Base-by-base conservation (phyloP, 2,888 invertebrate species). In the Sinotaia quadrata region DNA sequence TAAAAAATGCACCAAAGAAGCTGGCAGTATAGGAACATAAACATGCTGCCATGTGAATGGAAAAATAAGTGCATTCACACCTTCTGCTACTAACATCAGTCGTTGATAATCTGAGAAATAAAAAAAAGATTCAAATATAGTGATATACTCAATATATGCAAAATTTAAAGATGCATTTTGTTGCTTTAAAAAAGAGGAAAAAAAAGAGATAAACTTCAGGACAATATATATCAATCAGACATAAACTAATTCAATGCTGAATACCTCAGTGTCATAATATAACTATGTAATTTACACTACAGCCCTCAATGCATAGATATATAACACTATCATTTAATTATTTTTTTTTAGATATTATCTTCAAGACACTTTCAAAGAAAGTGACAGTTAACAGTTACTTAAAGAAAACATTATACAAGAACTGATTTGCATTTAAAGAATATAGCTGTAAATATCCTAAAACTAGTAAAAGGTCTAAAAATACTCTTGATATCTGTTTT, bases 1-100 rank as follows among this genome's bases (percentile, higher is more conserved):
- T 57, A 99, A 91, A 89, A 99, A 99, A 87, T 98, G 97, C 15
- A 84, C 81, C 49, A 87, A 80, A 4, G 90, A 87, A 60, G 97
- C 95, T 1, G 99, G 99, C 81, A 99, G 90, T 84, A 99, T 97
- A 34, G 99, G 99, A 71, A 98, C 99, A 89, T 99, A 99, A 3
- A 99, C 98, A 88, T 99, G 98, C 63, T 97, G 97, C 99, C 99
- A 99, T 33, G 93, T 91, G 87, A 98, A 99, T 1, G 99, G 99
- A 84, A 98, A 94, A 47, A 98, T 90, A 31, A 99, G 90, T 0
- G 95, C 91, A 3, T 94, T 94, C 79, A 98, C 92, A 81, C 96
- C 94, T 89, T 99, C 99, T 5, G 98, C 95, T 21, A 99, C 96
- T 75, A 97, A 91, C 97, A 98, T 98, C 81, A 99, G 90, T 86